Conservation (phyloP, 2,113 vertebrate genomes). For the Hemiscyllium ocellatum region DNA sequence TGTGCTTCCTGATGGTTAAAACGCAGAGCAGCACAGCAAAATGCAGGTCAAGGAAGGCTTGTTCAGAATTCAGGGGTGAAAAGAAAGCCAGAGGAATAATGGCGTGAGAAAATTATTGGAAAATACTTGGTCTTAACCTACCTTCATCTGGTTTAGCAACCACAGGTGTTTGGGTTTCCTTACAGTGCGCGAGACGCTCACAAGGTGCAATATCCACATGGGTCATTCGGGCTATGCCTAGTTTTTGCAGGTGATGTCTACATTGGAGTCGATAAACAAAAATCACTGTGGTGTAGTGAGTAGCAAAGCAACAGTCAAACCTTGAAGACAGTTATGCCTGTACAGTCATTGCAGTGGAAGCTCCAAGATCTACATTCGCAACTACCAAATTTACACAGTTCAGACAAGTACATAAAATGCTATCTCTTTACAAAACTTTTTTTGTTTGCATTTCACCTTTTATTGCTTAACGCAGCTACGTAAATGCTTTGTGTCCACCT, state of each 20-base stretch:
- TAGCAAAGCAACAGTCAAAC: background rate
- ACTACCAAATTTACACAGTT: background rate
- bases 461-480: background rate
- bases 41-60: background rate
- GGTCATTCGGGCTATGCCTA: constrained; percentile 25
- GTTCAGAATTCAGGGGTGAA: background rate
- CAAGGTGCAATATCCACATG: constrained; percentile 30
- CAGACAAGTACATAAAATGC: background rate
- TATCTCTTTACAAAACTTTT: background rate
- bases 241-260: constrained; percentile 29
- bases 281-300: background rate
- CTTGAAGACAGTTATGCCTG: background rate
- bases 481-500: background rate
- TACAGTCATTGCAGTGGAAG: background rate
- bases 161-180: constrained; percentile 29
- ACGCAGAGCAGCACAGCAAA: background rate
- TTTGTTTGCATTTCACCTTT: background rate
- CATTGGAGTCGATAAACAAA: background rate
- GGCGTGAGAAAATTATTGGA: background rate
- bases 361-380: background rate
- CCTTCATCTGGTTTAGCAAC: constrained; percentile 16
- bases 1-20: background rate
- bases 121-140: background rate
- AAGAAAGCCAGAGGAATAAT: background rate
- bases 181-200: background rate